phyloP scores from a whole-genome alignment of 1,140 invertebrate genomes.

The Diachasmimorpha longicaudata region DNA sequence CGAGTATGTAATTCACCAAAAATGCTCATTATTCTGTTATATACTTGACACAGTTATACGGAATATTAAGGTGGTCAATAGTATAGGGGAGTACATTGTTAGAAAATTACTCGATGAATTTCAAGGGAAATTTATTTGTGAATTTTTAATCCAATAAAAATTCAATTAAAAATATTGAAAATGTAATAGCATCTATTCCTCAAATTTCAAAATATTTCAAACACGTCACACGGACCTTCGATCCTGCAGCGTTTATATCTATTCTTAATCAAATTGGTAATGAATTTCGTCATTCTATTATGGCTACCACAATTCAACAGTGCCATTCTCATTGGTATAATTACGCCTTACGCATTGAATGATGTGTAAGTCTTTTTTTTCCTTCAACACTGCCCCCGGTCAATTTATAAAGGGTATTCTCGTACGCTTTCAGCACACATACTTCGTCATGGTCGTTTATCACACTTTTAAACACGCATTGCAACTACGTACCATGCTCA shows the following conservation, averaged over 20 bases:
- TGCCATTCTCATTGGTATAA: conserved; percentile 10
- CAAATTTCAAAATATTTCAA: no score
- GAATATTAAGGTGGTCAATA: no score
- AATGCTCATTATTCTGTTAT: neutral
- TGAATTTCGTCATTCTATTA: conserved; percentile 34
- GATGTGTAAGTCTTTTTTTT: neutral
- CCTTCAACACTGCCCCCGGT: neutral
- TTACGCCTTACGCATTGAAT: conserved; percentile 4
- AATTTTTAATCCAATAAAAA: no score
- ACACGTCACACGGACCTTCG: no score
- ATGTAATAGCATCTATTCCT: no score
- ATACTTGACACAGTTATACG: neutral
- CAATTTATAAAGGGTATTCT: conserved; percentile 39
- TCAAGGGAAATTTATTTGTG: no score
- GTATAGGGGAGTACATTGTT: no score
- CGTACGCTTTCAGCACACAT: conserved; percentile 58
- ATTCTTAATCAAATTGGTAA: conserved; percentile 32
- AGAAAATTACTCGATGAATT: no score
- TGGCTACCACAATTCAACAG: conserved; percentile 16
- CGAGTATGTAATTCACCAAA: no score
- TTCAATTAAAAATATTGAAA: no score
- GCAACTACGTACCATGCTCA: neutral
- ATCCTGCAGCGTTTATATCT: no score
- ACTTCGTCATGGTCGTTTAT: conserved; percentile 51
- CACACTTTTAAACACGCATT: conserved; percentile 17